Conservation (phyloP, 2,113 vertebrate genomes). For the Amphiprion ocellaris region DNA sequence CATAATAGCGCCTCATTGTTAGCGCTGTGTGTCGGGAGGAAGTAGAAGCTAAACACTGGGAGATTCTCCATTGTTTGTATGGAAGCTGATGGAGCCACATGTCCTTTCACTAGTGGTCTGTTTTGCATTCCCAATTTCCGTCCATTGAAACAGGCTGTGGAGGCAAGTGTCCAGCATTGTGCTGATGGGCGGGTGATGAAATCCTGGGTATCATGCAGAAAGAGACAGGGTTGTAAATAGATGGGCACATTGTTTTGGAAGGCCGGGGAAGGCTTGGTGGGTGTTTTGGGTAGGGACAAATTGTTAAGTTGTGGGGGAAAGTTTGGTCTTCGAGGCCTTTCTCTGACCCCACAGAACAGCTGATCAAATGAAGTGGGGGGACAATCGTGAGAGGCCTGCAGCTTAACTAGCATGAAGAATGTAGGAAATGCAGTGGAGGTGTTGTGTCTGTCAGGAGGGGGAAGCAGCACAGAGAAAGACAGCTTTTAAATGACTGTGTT, state of each 20-base stretch:
- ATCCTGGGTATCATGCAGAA: constrained; percentile 53
- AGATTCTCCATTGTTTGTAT: constrained; percentile 79
- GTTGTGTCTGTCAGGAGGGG: neutral
- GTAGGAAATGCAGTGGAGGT: constrained; percentile 53
- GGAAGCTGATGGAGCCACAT: constrained; percentile 69
- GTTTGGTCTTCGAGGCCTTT: constrained; percentile 23
- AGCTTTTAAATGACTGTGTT: constrained; percentile 20
- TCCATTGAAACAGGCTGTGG: constrained; percentile 67
- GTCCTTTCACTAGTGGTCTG: constrained; percentile 74
- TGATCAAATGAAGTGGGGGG: constrained; percentile 51
- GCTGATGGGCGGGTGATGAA: constrained; percentile 61
- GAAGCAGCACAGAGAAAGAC: constrained; percentile 6
- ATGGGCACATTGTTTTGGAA: constrained; percentile 63
- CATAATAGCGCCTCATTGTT: constrained; percentile 75
- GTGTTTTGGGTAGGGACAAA: neutral
- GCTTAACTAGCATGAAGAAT: constrained; percentile 41
- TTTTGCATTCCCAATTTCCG: constrained; percentile 82
- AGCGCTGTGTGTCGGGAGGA: constrained; percentile 68
- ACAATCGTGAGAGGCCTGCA: constrained; percentile 7
- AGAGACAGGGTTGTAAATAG: constrained; percentile 58
- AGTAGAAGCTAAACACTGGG: constrained; percentile 73
- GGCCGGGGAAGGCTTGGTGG: neutral
- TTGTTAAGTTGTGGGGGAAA: neutral
- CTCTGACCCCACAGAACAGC: constrained; percentile 52
- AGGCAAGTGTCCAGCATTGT: constrained; percentile 80